Percentiles rank a stretch among this genome's conserved stretches.
Conservation (phyloP, 2,888 invertebrate species). For the Atherix ibis region DNA sequence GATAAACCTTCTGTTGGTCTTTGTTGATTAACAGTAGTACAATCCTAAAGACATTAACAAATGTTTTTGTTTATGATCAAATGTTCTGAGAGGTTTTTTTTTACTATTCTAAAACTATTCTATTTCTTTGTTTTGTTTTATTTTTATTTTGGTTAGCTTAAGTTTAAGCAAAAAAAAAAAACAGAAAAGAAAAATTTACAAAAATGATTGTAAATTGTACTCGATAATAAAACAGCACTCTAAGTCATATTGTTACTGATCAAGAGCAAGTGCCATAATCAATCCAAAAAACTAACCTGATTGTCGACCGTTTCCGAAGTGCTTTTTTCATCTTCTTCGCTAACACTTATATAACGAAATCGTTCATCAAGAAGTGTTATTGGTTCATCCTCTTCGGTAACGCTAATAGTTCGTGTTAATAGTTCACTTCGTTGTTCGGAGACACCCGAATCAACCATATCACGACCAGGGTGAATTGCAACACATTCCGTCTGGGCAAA, state of each 20-base stretch:
- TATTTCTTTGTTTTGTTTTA: background rate
- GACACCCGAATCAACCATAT: conserved; percentile 14
- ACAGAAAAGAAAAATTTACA: no score
- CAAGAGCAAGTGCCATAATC: no score
- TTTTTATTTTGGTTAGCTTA: background rate
- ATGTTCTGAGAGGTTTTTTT: no score
- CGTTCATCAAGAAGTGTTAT: conserved; percentile 22
- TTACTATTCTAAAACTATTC: conserved; percentile 1
- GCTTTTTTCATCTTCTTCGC: conserved; percentile 27
- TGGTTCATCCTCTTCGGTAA: conserved; percentile 26
- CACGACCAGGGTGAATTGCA: conserved; percentile 5
- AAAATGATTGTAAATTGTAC: no score
- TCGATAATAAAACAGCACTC: no score
- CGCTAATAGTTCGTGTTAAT: conserved; percentile 25
- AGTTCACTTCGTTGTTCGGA: conserved; percentile 9
- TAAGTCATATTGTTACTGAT: no score
- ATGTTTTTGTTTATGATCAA: no score
- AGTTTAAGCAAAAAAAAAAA: no score
- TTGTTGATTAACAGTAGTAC: conserved; percentile 9
- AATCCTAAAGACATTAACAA: conserved; percentile 5
- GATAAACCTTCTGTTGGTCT: conserved; percentile 13
- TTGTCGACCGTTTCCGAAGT: no score
- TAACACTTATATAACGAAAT: conserved; percentile 26
- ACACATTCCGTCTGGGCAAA: conserved; percentile 15
- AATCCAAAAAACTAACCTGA: no score